Evolutionary conservation across 2,888 invertebrate species (phyloP), one percentile per base, ranked within the genome.

Genomic region (Polietes domitor): DNA sequence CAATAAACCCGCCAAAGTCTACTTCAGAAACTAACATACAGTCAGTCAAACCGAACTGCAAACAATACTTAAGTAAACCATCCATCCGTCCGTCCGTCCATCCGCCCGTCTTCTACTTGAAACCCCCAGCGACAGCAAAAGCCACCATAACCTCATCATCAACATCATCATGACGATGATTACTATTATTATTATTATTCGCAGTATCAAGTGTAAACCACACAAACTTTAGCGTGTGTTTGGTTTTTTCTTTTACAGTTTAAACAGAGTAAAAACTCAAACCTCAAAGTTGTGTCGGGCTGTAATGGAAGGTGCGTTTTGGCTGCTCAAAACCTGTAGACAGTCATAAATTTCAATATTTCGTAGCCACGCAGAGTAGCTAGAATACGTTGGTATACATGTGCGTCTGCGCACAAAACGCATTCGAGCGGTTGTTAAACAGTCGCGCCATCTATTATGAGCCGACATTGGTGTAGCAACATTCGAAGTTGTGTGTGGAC

Each of bases 201-300:
- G 28, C 47, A 65, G 47, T 63, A 75, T 65, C 65, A 65, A 75
- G 75, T 65, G 75, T 50, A 75, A 75, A 75, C 75, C 75, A 75
- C 63, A 75, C 63, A 75, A 75, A 32, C 50, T 65, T 37, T 32
- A 32, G 15, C 28, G 21, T 10, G 15, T 17, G 47, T 47, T 43
- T 32, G 58, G 19, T 41, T 73, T 73, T 41, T 73, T 73, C 47
- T 43, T 6, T 28, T 63, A 65, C 50, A 12, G 19, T 32, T 63
- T 63, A 75, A 63, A 19, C 65, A 53, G 37, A 63, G 32, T 63
- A 50, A 63, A n/a, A 43, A 43, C 7, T 2, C 32, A 17, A 50
- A 50, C 50, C 17, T 50, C n/a, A 50, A 50, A 50, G 50, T 7
- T 17, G 50, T 12, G 26, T 55, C 19, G 12, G 73, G 41, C 15